Conservation (phyloP, 2,888 invertebrate genomes). For the Oasisia sp. region DNA sequence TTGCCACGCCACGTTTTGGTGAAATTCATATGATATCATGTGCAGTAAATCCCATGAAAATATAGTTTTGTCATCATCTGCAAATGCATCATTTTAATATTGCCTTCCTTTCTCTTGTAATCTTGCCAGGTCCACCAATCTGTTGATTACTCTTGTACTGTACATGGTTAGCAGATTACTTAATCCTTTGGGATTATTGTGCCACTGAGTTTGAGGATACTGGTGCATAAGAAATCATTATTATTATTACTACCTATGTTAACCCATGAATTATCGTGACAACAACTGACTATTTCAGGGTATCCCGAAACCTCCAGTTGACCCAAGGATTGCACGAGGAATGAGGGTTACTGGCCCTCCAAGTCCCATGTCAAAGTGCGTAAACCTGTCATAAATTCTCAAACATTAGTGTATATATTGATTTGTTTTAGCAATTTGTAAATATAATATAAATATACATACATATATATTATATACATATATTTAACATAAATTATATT, state of each 20-base stretch:
- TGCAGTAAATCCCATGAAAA: no score
- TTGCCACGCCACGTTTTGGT: no score
- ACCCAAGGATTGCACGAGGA: slow-evolving; percentile 50
- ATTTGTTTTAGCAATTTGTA: not conserved
- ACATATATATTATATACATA: not conserved
- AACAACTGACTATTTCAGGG: slow-evolving; percentile 43
- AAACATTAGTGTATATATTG: slow-evolving; percentile 31
- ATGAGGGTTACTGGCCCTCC: slow-evolving; percentile 49
- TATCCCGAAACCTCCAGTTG: slow-evolving; percentile 46
- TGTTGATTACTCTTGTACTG: no score
- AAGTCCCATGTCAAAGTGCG: not conserved
- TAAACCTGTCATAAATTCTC: not conserved
- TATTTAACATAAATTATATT: not conserved
- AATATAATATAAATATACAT: not conserved
- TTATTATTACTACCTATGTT: not conserved
- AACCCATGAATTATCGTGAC: not conserved
- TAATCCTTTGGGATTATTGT: no score
- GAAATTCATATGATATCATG: no score
- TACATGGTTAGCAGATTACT: no score
- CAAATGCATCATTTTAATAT: no score
- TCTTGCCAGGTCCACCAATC: no score
- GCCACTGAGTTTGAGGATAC: not conserved
- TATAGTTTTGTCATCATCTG: no score
- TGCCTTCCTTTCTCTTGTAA: no score
- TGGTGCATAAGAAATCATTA: no score